phyloP scores from a whole-genome alignment of 1,140 invertebrate genomes.

The Geopemphigus sp. region DNA sequence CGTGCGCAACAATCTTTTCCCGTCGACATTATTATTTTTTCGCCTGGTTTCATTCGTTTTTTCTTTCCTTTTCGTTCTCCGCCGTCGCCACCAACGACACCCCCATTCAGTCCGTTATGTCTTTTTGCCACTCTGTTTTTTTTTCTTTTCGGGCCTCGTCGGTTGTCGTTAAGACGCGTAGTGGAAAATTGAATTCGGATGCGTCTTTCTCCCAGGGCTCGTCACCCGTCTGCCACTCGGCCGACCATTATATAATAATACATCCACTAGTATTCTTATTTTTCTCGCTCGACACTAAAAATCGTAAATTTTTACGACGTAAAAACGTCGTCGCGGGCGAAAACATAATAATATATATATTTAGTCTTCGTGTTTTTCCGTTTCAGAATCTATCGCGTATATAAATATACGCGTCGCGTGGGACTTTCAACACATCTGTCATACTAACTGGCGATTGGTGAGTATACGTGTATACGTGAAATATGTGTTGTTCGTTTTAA shows the following conservation, averaged over 20 bases:
- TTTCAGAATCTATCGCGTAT: background rate
- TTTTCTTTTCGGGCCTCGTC: background rate
- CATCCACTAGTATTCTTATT: too few relatives aligned
- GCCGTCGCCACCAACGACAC: accelerated
- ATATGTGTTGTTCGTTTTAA: background rate
- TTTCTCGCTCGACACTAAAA: background rate
- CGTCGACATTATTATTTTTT: slow-evolving; percentile 43
- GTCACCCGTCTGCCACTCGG: background rate
- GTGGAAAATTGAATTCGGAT: slow-evolving; percentile 46
- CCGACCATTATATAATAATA: too few relatives aligned
- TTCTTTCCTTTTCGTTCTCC: background rate
- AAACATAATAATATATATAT: background rate
- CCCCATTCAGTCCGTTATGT: background rate
- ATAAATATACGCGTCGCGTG: background rate
- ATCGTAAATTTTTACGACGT: slow-evolving; percentile 26
- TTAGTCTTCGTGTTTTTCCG: background rate
- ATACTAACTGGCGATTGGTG: background rate
- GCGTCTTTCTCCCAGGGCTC: background rate
- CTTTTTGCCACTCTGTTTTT: background rate
- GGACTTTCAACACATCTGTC: background rate
- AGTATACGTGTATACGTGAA: background rate
- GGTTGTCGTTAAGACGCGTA: slow-evolving; percentile 17
- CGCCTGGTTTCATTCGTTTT: background rate
- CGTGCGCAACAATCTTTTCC: slow-evolving; percentile 36
- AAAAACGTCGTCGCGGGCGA: background rate